phyloP scores from a whole-genome alignment of 2,888 invertebrate species.

The Stenolophus ochropezus region DNA sequence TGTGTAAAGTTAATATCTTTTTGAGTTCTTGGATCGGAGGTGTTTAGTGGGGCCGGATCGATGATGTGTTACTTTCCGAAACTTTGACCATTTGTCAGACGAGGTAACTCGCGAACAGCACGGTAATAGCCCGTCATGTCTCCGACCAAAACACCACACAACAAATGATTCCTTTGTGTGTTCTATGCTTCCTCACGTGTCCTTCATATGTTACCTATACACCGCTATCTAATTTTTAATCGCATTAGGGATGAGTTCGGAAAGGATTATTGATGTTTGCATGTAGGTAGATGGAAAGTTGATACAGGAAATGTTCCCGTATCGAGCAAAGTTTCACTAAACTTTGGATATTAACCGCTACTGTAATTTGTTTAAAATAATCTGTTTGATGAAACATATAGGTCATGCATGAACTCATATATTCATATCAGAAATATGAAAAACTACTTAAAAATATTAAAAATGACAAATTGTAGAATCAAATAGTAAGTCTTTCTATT shows the following conservation, averaged over 20 bases:
- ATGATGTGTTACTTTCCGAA: slow-evolving; percentile 52
- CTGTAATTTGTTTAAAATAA: not conserved
- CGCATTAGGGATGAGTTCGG: slow-evolving; percentile 31
- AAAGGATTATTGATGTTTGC: slow-evolving; percentile 26
- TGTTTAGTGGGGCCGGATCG: slow-evolving; percentile 30
- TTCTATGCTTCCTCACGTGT: not conserved
- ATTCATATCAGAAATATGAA: not conserved
- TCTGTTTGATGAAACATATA: not conserved
- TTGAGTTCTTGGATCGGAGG: too few relatives aligned
- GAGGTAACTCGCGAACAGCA: slow-evolving; percentile 11
- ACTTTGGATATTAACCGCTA: not conserved
- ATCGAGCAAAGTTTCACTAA: not conserved
- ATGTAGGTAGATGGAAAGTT: not conserved
- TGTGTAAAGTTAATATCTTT: too few relatives aligned
- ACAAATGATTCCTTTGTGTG: slow-evolving; percentile 41
- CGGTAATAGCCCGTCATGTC: slow-evolving; percentile 26
- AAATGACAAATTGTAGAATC: too few relatives aligned
- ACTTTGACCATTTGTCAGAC: slow-evolving; percentile 53
- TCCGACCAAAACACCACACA: not conserved
- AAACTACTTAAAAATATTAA: not conserved
- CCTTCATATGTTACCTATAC: slow-evolving; percentile 20
- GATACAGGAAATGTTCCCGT: slow-evolving; percentile 5
- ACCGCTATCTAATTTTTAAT: slow-evolving; percentile 25
- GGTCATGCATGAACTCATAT: not conserved
- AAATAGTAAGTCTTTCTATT: too few relatives aligned